These are phyloP conservation scores for Spizaetus ornatus DNA, from an alignment of 2,113 vertebrate genomes.

Conservation along the genomic window DNA sequence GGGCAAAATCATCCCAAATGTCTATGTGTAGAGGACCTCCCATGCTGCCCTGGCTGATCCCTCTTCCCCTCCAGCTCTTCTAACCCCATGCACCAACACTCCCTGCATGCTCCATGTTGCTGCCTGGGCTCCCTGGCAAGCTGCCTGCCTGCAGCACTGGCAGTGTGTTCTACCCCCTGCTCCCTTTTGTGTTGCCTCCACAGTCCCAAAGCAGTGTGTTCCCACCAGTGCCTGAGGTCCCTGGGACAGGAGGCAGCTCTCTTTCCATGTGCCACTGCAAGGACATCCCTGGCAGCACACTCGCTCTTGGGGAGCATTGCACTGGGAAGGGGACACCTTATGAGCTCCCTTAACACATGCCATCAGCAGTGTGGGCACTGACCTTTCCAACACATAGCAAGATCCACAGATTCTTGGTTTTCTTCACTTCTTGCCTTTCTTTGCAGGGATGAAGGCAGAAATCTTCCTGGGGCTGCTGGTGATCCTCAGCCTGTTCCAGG, in stretches of 20 bases:
- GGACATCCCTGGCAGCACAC: not conserved
- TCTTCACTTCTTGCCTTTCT: not conserved
- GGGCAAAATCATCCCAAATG: not conserved
- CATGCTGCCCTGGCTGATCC: not conserved
- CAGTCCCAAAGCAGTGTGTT: not conserved
- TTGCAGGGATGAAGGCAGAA: conserved; percentile 56
- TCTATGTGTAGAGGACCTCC: not conserved
- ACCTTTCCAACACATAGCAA: not conserved
- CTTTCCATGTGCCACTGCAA: not conserved
- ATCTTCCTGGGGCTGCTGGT: not conserved
- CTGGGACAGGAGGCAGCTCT: not conserved
- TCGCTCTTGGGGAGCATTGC: rapidly evolving
- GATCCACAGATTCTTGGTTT: not conserved
- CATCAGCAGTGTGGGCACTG: not conserved
- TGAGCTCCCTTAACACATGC: rapidly evolving
- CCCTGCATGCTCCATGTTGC: not conserved
- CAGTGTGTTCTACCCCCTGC: not conserved
- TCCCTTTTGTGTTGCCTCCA: not conserved
- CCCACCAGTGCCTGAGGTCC: not conserved
- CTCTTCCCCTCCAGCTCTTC: not conserved
- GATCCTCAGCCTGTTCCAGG: not conserved
- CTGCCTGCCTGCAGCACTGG: not conserved
- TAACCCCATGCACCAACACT: not conserved
- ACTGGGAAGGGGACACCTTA: not conserved
- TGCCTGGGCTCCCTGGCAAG: not conserved